phyloP scores from a whole-genome alignment of 2,888 invertebrate genomes.

The Zygaena filipendulae region DNA sequence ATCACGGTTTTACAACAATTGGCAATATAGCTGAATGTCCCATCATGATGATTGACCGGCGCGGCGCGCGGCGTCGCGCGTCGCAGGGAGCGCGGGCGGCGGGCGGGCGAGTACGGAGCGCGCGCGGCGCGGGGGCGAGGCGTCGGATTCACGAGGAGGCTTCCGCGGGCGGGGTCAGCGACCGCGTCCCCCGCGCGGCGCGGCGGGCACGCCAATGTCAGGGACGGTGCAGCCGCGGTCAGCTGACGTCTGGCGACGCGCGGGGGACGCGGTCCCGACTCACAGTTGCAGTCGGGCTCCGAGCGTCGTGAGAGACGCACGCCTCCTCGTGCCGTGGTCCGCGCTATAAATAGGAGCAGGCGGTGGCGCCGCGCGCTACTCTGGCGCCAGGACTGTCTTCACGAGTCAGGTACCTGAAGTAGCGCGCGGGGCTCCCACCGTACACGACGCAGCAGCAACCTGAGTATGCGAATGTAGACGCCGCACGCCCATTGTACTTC shows the following conservation, averaged over 20 bases:
- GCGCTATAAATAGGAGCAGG: constrained; percentile 46
- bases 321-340: constrained; percentile 29
- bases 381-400: constrained; percentile 85
- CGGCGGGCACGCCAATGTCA: constrained; percentile 63
- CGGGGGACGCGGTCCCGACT: constrained; percentile 48
- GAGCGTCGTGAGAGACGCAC: constrained; percentile 40
- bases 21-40: too few relatives aligned
- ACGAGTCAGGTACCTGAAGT: constrained; percentile 98
- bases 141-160: constrained; percentile 54
- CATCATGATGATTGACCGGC: too few relatives aligned
- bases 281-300: constrained; percentile 54
- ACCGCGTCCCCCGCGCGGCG: constrained; percentile 51
- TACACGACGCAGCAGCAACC: constrained; percentile 16
- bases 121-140: constrained; percentile 22
- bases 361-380: constrained; percentile 81
- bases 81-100: constrained; percentile 17
- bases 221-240: constrained; percentile 67
- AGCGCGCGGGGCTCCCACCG: constrained; percentile 88
- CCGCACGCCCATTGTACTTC: constrained; percentile 99
- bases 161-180: constrained; percentile 63
- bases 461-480: constrained; percentile 48
- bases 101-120: constrained; percentile 19
- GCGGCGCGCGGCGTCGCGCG: constrained; percentile 6
- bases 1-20: too few relatives aligned
- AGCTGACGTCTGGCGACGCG: constrained; percentile 68